Base-by-base conservation (phyloP, 2,797 vertebrate genomes). In the Xenops minutus region DNA sequence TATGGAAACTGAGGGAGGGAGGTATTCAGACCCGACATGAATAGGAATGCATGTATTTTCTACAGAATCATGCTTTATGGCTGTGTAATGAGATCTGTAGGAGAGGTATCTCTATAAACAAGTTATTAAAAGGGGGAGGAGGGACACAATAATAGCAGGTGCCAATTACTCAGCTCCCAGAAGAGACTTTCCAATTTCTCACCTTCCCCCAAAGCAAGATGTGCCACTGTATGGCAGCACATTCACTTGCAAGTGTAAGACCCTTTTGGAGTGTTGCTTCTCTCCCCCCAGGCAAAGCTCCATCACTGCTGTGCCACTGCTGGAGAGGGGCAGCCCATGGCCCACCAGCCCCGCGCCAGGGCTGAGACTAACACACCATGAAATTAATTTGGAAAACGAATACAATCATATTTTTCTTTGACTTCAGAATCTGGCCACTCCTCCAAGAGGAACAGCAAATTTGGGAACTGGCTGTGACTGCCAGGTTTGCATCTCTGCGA, bases 161-260 rank as follows among this genome's bases (percentile, higher is more conserved):
- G 95, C 84, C 94, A 94, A 91, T 96, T 97, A 97, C 84, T 95
- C 93, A 96, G 92, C 85, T 96, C 88, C 89, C 93, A 83, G 74
- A 69, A 88, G 89, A 93, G 64, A 85, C 88, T 94, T 93, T 94
- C 52, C 85, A 86, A 74, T 93, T 96, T 95, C 96, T 95, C 95
- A 92, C 93, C 95, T 96, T 96, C 94, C 94, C 93, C 91, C 92
- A 93, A 92, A 89, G 94, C 85, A 96, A 97, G 94, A 94, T 93
- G 95, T 88, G 89, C 73, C 48, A 16, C 72, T 85, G 82, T 23
- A 91, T 3, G 23, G 91, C 89, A 92, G 61, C 91, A 46, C 55
- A 1, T 32, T 69, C 16, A 23, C 82, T 51, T 32, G 26, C 39
- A 18, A 76, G 85, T 5, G 61, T 54, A 87, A 77, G 92, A 76